Conservation (phyloP, 2,797 vertebrate genomes). For the Sternarchorhynchus goeldii region DNA sequence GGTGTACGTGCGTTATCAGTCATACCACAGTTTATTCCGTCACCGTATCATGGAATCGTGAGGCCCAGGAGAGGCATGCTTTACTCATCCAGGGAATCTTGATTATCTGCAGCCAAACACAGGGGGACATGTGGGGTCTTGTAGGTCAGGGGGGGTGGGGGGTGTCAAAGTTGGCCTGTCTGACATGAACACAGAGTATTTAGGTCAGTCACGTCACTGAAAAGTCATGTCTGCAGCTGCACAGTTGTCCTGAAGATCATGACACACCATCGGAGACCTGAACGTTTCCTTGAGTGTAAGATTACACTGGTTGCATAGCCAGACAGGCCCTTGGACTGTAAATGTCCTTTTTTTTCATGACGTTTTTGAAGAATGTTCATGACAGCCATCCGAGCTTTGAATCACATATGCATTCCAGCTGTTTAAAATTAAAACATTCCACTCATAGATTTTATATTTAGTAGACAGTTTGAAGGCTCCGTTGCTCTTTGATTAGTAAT, state of each 20-base stretch:
- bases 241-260: conserved; percentile 9
- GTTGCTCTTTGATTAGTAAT: too few species aligned
- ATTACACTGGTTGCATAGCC: background rate
- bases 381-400: background rate
- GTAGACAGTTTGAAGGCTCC: too few species aligned
- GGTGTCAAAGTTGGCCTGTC: conserved; percentile 59
- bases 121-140: conserved; percentile 63
- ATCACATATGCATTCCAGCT: background rate
- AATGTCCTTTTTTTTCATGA: background rate
- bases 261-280: background rate
- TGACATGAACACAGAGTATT: conserved; percentile 63
- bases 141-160: background rate
- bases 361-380: background rate
- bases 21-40: conserved; percentile 29
- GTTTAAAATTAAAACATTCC: too few species aligned
- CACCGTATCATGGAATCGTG: conserved; percentile 22
- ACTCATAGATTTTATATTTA: too few species aligned
- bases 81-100: conserved; percentile 41
- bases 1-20: conserved; percentile 19
- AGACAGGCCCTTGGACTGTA: background rate
- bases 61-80: conserved; percentile 31
- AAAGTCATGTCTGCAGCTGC: conserved; percentile 29
- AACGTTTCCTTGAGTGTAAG: background rate
- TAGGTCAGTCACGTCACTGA: conserved; percentile 49
- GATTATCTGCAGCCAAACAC: conserved; percentile 54